Evolutionary conservation across 35 echinoderm and acorn worm species (phyloP).

Genomic region (Apostichopus californicus): DNA sequence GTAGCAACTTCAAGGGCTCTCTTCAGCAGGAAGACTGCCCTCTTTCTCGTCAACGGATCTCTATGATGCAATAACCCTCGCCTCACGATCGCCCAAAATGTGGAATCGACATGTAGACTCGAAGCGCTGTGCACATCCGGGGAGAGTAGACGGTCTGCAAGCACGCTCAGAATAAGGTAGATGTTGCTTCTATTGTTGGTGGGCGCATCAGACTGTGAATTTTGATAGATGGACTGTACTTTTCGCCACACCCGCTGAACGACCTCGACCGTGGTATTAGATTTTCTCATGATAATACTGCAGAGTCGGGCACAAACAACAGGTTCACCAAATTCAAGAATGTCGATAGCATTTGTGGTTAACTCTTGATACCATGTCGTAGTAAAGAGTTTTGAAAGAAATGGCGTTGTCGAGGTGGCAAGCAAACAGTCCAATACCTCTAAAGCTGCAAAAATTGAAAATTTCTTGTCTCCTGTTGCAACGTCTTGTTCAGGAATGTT

Average conservation of each 20-base stretch:
- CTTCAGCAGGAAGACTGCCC: constrained; percentile 66
- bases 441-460: constrained; percentile 30
- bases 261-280: background rate
- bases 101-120: background rate
- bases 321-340: constrained; percentile 12
- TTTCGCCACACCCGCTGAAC: constrained; percentile 35
- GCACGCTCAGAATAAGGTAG: constrained; percentile 60
- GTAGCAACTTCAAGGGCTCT: constrained; percentile 60
- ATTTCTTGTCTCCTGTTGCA: background rate
- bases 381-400: background rate
- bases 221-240: background rate
- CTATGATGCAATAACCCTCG: constrained; percentile 59
- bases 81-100: constrained; percentile 72
- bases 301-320: constrained; percentile 38
- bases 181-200: constrained; percentile 54
- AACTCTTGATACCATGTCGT: constrained; percentile 11
- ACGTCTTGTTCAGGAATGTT: background rate
- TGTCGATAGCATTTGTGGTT: background rate
- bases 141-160: constrained; percentile 55
- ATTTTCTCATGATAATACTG: constrained; percentile 23
- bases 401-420: background rate
- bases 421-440: constrained; percentile 28
- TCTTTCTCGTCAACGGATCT: constrained; percentile 75
- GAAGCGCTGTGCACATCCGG: background rate
- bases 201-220: background rate